phyloP scores from a whole-genome alignment of 2,113 vertebrate genomes.

The Jaculus jaculus region DNA sequence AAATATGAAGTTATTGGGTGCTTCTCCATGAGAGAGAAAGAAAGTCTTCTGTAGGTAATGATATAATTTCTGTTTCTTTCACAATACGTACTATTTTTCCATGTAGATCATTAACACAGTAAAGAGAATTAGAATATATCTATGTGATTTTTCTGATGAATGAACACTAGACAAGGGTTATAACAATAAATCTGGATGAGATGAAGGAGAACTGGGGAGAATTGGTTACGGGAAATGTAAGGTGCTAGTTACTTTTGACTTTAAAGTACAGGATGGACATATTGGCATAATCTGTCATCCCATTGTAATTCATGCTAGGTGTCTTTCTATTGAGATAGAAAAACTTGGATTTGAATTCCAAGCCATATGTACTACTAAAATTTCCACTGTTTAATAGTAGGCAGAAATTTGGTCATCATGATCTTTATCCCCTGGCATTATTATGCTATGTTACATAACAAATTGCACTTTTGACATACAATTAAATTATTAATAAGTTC shows the following conservation, averaged over 20 bases:
- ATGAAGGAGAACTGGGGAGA: neutral
- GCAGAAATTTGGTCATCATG: neutral
- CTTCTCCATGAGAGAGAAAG: neutral
- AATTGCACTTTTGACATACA: neutral
- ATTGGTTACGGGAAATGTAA: rapidly evolving
- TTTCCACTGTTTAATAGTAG: neutral
- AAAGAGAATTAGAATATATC: neutral
- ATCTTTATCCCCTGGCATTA: neutral
- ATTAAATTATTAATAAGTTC: neutral
- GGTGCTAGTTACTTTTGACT: neutral
- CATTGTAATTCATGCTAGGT: neutral
- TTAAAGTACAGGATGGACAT: too few species aligned
- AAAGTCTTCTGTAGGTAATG: neutral
- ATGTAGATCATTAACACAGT: neutral
- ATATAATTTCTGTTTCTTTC: neutral
- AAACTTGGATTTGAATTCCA: neutral
- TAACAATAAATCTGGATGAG: neutral
- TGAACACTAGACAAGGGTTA: neutral
- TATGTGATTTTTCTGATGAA: neutral
- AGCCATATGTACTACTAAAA: too few species aligned
- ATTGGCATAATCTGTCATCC: neutral
- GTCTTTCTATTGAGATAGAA: neutral
- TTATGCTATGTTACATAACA: neutral
- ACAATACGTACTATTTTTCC: neutral
- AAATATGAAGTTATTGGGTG: neutral